Conservation (phyloP, 2,113 vertebrate species). For the Seriola quinqueradiata region DNA sequence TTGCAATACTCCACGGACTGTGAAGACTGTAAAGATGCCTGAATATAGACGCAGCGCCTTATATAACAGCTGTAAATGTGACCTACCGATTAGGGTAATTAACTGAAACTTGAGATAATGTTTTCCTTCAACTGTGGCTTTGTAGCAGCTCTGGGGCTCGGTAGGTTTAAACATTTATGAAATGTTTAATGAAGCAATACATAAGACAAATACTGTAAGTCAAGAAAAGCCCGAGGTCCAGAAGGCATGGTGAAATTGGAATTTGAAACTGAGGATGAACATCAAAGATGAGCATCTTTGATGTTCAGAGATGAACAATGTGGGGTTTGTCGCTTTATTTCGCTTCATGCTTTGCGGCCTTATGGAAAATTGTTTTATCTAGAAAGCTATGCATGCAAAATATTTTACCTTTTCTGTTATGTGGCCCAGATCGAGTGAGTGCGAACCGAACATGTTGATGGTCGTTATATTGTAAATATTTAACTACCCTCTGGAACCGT, state of each 20-base stretch:
- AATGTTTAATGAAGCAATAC: conserved; percentile 31
- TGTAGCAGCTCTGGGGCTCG: background rate
- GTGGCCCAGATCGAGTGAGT: background rate
- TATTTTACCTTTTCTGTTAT: background rate
- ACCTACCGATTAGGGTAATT: background rate
- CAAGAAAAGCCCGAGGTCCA: background rate
- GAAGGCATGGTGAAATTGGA: conserved; percentile 32
- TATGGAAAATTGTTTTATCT: conserved; percentile 3
- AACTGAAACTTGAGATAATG: conserved; percentile 1
- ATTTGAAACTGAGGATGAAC: conserved; percentile 35
- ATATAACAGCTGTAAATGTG: background rate
- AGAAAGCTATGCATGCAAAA: conserved; percentile 9
- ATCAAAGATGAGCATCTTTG: conserved; percentile 39
- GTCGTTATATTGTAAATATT: background rate
- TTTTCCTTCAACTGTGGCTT: conserved; percentile 4
- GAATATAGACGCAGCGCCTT: background rate
- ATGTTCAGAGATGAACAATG: conserved; percentile 39
- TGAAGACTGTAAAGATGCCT: background rate
- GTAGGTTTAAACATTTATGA: conserved; percentile 13
- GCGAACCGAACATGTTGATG: background rate
- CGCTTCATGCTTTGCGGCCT: conserved; percentile 29
- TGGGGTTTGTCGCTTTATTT: conserved; percentile 30
- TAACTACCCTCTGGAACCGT: too few species aligned
- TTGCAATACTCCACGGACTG: background rate
- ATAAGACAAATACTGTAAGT: conserved; percentile 10